A percentile compares a stretch with the other conserved stretches of the same genome.
Conservation (phyloP, 2,888 invertebrate genomes). For the Drosophila acutilabella region DNA sequence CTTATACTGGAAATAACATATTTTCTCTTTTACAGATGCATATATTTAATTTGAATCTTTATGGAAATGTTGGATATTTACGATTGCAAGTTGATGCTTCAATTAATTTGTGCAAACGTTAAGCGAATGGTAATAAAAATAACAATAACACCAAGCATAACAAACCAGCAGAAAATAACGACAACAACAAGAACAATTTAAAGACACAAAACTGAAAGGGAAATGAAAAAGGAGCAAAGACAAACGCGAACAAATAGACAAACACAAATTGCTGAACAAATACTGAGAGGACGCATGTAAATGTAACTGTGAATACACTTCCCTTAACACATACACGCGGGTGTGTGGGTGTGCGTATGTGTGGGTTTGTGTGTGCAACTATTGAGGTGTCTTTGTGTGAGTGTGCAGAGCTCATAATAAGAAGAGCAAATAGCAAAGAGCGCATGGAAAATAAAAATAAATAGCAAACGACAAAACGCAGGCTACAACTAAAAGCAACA, state of each 20-base stretch:
- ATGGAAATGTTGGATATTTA: slow-evolving; percentile 23
- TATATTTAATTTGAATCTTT: not conserved
- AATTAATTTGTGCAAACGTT: slow-evolving; percentile 58
- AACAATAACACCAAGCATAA: slow-evolving; percentile 14
- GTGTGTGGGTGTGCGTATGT: slow-evolving; percentile 19
- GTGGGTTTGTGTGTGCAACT: slow-evolving; percentile 21
- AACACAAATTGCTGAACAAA: slow-evolving; percentile 64
- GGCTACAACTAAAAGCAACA: slow-evolving; percentile 42
- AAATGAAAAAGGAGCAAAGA: slow-evolving; percentile 43
- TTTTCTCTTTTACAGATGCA: slow-evolving; percentile 24
- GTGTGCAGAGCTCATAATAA: slow-evolving; percentile 61
- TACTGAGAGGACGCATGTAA: slow-evolving; percentile 63
- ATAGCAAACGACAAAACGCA: slow-evolving; percentile 67
- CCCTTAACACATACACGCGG: slow-evolving; percentile 15
- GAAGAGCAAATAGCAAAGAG: slow-evolving; percentile 69
- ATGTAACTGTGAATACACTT: slow-evolving; percentile 49
- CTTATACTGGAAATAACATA: no score
- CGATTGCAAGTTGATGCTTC: slow-evolving; percentile 54
- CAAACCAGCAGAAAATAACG: slow-evolving; percentile 8
- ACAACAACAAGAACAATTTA: slow-evolving; percentile 5
- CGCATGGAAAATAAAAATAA: slow-evolving; percentile 72
- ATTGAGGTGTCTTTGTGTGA: slow-evolving; percentile 25
- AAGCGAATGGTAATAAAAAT: slow-evolving; percentile 15
- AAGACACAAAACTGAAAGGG: slow-evolving; percentile 41
- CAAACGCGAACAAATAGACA: slow-evolving; percentile 57